A percentile compares a stretch with the other conserved stretches of the same genome.
Conservation (phyloP, 2,888 invertebrate species). For the Drosophila putrida region DNA sequence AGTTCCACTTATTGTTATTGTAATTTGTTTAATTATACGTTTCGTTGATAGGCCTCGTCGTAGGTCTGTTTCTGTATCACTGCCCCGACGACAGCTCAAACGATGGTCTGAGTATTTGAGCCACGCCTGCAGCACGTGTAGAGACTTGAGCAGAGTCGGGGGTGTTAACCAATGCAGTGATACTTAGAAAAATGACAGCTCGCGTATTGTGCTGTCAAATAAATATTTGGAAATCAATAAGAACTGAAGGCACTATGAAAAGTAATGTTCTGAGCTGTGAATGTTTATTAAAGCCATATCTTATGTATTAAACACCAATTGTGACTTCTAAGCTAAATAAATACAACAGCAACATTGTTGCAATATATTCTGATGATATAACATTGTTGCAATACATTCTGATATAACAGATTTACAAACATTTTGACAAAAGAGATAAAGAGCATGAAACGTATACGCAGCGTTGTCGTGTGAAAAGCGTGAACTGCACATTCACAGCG, state of each 20-base stretch:
- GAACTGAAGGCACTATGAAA: slow-evolving; percentile 16
- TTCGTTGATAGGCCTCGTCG: slow-evolving; percentile 31
- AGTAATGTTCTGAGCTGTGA: slow-evolving; percentile 1
- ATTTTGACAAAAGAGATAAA: neutral
- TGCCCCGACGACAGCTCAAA: slow-evolving; percentile 38
- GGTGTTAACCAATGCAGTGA: slow-evolving; percentile 3
- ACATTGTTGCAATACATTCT: slow-evolving; percentile 30
- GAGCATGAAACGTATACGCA: slow-evolving; percentile 46
- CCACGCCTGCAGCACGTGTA: slow-evolving; percentile 37
- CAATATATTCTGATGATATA: slow-evolving; percentile 29
- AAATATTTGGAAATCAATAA: slow-evolving; percentile 65
- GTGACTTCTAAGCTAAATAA: slow-evolving; percentile 63
- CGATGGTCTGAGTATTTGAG: slow-evolving; percentile 6
- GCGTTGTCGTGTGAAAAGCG: slow-evolving; percentile 55
- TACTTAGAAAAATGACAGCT: slow-evolving; percentile 24
- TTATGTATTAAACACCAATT: slow-evolving; percentile 42
- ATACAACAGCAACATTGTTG: slow-evolving; percentile 41
- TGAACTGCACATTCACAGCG: slow-evolving; percentile 60
- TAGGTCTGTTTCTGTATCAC: slow-evolving; percentile 28
- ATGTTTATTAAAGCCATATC: neutral
- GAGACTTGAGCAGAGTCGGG: neutral
- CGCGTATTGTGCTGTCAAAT: slow-evolving; percentile 35
- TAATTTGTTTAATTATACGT: slow-evolving; percentile 36
- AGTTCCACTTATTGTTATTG: slow-evolving; percentile 26
- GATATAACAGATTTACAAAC: slow-evolving; percentile 35